Conservation (phyloP, 1,140 invertebrate species). For the Zophobas morio region DNA sequence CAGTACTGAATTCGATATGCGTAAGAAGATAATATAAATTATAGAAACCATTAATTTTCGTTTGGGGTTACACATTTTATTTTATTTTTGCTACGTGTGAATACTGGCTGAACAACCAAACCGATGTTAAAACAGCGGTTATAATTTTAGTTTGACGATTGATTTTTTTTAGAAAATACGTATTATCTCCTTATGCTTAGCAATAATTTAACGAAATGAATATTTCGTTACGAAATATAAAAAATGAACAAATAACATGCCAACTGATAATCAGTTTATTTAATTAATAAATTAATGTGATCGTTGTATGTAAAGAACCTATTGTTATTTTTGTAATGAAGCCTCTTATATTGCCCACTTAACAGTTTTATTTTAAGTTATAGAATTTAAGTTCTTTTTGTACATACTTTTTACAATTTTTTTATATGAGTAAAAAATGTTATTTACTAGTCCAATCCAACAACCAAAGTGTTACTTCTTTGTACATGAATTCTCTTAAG, state of each 20-base stretch:
- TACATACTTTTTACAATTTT: slow-evolving; percentile 48
- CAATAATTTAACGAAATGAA: slow-evolving; percentile 46
- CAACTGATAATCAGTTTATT: slow-evolving; percentile 64
- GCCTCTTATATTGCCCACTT: slow-evolving; percentile 33
- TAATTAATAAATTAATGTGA: slow-evolving; percentile 58
- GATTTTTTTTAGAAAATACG: too few relatives aligned
- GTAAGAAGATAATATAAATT: slow-evolving; percentile 40
- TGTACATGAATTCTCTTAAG: slow-evolving; percentile 53
- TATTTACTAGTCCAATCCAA: slow-evolving; percentile 66
- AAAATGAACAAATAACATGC: slow-evolving; percentile 46
- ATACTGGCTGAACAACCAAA: too few relatives aligned
- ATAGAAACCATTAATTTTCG: too few relatives aligned
- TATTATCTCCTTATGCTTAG: slow-evolving; percentile 45
- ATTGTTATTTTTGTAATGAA: slow-evolving; percentile 56
- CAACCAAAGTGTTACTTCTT: slow-evolving; percentile 64
- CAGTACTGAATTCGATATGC: slow-evolving; percentile 35
- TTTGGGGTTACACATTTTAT: too few relatives aligned
- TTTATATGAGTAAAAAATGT: slow-evolving; percentile 49
- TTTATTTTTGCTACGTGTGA: too few relatives aligned
- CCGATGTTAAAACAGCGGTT: too few relatives aligned
- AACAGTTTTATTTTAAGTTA: slow-evolving; percentile 36
- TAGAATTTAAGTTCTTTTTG: slow-evolving; percentile 42
- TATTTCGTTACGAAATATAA: slow-evolving; percentile 38
- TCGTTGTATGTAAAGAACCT: slow-evolving; percentile 57
- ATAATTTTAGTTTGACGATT: too few relatives aligned